Conservation (phyloP, 2,113 vertebrate species). For the Chloroceryle aenea region DNA sequence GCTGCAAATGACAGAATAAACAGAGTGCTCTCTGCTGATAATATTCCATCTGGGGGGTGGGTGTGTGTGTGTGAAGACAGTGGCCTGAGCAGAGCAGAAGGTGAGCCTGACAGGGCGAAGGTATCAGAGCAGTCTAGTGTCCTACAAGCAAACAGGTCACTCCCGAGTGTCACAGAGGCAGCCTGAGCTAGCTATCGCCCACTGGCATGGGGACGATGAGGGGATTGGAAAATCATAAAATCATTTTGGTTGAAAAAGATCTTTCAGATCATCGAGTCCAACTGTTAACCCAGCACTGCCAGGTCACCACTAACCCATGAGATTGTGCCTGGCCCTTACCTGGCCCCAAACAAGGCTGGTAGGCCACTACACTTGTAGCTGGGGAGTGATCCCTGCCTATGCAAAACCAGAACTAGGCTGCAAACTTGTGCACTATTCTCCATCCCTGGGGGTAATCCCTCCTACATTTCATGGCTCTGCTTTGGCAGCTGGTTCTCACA, state of each 20-base stretch:
- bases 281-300: background rate
- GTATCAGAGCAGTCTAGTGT: rapidly evolving
- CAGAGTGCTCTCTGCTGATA: background rate
- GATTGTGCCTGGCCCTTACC: background rate
- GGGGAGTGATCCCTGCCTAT: background rate
- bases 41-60: background rate
- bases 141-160: rapidly evolving
- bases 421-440: background rate
- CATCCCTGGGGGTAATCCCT: background rate
- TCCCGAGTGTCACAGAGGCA: rapidly evolving
- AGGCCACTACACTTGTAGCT: rapidly evolving
- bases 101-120: background rate
- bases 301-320: background rate
- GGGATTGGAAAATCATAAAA: background rate
- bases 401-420: background rate
- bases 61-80: background rate
- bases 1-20: slow-evolving; percentile 1
- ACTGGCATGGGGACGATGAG: rapidly evolving
- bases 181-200: background rate
- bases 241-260: background rate
- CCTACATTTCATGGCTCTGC: background rate
- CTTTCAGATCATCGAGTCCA: background rate
- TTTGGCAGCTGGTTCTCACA: background rate
- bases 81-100: background rate
- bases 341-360: background rate